A percentile compares a stretch with the other conserved stretches of the same genome.
Conservation (phyloP, 2,113 vertebrate species). For the Tupaia chinensis region DNA sequence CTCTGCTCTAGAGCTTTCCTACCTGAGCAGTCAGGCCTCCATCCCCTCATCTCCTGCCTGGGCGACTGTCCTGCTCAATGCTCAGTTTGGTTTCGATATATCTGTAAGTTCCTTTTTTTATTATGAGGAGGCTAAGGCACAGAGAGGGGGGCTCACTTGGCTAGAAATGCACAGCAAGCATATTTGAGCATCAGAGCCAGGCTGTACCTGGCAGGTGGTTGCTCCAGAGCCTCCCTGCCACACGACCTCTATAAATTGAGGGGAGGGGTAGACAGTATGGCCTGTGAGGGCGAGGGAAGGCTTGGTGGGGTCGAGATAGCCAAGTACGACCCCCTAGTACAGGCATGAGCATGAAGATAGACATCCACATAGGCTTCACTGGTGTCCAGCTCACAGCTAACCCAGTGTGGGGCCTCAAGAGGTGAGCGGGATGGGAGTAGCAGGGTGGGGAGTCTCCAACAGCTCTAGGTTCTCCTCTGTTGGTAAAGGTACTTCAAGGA, state of each 20-base stretch:
- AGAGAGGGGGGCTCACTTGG: background rate
- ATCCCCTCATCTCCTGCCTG: background rate
- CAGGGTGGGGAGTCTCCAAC: background rate
- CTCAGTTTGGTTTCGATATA: background rate
- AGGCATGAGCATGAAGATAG: accelerated
- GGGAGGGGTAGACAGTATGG: no score
- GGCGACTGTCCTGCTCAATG: no score
- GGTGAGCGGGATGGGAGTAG: background rate
- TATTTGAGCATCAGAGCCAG: background rate
- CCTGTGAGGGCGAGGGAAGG: background rate
- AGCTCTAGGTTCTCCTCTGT: background rate
- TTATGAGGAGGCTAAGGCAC: background rate
- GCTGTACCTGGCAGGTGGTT: background rate
- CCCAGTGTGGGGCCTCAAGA: background rate
- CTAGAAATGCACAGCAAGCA: background rate
- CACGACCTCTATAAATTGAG: background rate
- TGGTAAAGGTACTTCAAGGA: background rate
- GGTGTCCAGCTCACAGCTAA: accelerated
- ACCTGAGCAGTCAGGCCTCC: background rate
- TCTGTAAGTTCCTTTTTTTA: background rate
- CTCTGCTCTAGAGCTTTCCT: no score
- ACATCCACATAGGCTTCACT: background rate
- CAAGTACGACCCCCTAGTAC: background rate
- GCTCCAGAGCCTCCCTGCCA: accelerated
- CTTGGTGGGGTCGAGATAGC: no score